These are phyloP conservation scores for Trisateles emortualis DNA, from an alignment of 2,888 invertebrate genomes.

Conservation along the genomic window DNA sequence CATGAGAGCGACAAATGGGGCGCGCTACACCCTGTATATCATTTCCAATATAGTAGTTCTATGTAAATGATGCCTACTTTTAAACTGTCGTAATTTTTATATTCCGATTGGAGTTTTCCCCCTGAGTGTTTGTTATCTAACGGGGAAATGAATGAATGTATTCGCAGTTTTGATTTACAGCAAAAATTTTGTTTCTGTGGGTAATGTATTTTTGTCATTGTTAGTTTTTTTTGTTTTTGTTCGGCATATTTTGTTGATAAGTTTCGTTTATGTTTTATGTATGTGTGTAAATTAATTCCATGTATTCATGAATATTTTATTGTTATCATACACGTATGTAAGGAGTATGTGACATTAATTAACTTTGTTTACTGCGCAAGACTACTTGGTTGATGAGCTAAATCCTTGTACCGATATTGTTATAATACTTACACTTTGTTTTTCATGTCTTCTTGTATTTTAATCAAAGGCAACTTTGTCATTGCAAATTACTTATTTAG, in stretches of 20 bases:
- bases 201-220: constrained; percentile 45
- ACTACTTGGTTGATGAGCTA: too few relatives aligned
- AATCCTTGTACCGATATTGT: too few relatives aligned
- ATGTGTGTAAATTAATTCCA: neutral
- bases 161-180: constrained; percentile 78
- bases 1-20: constrained; percentile 73
- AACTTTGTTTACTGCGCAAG: too few relatives aligned
- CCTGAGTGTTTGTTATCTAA: constrained; percentile 80
- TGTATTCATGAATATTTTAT: constrained; percentile 1
- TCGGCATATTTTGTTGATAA: constrained; percentile 36
- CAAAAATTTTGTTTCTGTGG: constrained; percentile 58
- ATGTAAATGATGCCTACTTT: constrained; percentile 85
- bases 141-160: constrained; percentile 78
- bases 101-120: constrained; percentile 83
- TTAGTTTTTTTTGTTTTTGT: constrained; percentile 42
- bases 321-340: too few relatives aligned
- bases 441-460: too few relatives aligned
- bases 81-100: constrained; percentile 86
- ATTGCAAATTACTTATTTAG: too few relatives aligned
- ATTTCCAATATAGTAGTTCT: constrained; percentile 83
- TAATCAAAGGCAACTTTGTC: too few relatives aligned
- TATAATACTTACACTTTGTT: too few relatives aligned
- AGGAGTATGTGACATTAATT: too few relatives aligned
- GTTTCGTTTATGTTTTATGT: constrained; percentile 22
- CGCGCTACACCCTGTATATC: constrained; percentile 68